phyloP scores from a whole-genome alignment of 1,140 invertebrate genomes.

The Musca vetustissima region DNA sequence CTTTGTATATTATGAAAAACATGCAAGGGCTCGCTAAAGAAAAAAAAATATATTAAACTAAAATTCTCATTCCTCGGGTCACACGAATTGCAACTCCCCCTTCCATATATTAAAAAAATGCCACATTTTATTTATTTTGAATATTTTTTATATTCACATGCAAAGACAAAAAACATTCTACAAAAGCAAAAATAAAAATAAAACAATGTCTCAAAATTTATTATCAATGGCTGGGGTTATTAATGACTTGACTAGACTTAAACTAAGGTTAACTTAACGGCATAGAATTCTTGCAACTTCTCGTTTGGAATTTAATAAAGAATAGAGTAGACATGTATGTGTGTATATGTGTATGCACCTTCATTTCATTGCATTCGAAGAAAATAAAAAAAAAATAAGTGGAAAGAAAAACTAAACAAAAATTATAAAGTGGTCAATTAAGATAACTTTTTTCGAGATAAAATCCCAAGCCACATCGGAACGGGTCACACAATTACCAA shows the following conservation, averaged over 20 bases:
- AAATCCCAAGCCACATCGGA: background rate
- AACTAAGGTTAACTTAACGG: slow-evolving; percentile 19
- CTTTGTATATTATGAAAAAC: too few species aligned
- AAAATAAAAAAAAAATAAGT: slow-evolving; percentile 33
- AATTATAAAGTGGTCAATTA: background rate
- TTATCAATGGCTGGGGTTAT: background rate
- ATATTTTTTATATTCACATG: slow-evolving; percentile 22
- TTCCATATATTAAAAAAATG: too few species aligned
- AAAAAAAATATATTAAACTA: too few species aligned
- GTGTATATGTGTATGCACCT: slow-evolving; percentile 29
- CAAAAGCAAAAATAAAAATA: too few species aligned
- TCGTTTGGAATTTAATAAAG: slow-evolving; percentile 36
- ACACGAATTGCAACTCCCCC: too few species aligned
- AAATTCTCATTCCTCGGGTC: too few species aligned
- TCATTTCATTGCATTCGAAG: slow-evolving; percentile 41
- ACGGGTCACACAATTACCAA: background rate
- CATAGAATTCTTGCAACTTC: too few species aligned
- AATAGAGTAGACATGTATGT: slow-evolving; percentile 26
- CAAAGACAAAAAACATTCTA: slow-evolving; percentile 17
- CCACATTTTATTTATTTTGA: slow-evolving; percentile 4
- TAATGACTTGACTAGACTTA: slow-evolving; percentile 23
- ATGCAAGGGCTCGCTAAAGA: too few species aligned
- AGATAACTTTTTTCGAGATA: background rate
- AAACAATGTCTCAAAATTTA: background rate
- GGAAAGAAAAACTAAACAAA: too few species aligned